phyloP scores from a whole-genome alignment of 1,140 invertebrate species.

The Oncopodura yosiiana region DNA sequence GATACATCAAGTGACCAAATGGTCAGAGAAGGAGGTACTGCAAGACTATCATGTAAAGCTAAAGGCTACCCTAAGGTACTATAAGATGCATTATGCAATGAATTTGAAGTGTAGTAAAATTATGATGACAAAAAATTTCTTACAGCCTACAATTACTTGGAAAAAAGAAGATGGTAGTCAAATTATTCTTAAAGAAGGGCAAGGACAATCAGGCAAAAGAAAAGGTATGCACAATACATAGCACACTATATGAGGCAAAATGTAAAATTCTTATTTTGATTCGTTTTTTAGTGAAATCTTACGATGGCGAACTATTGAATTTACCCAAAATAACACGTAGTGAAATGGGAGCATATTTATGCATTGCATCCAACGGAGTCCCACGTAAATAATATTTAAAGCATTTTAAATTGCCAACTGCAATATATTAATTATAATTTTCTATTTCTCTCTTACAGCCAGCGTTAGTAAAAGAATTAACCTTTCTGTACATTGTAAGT shows the following conservation, averaged over 20 bases:
- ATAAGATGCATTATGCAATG: no score
- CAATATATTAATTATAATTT: neutral
- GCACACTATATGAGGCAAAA: neutral
- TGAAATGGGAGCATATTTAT: constrained; percentile 77
- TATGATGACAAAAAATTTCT: no score
- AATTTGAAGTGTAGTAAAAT: no score
- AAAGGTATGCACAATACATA: constrained; percentile 47
- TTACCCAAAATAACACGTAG: constrained; percentile 68
- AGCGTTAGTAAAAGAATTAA: constrained; percentile 66
- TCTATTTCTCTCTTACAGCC: constrained; percentile 8
- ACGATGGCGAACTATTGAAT: constrained; percentile 64
- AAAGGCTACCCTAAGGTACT: constrained; percentile 65
- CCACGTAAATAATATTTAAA: no score
- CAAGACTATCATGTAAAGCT: constrained; percentile 74
- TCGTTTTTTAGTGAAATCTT: constrained; percentile 48
- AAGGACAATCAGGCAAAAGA: constrained; percentile 54
- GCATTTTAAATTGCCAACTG: no score
- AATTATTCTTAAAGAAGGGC: constrained; percentile 60
- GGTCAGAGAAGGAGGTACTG: constrained; percentile 77
- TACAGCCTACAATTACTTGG: constrained; percentile 72
- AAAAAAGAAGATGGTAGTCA: constrained; percentile 71
- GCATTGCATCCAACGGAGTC: constrained; percentile 68
- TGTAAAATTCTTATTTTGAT: neutral
- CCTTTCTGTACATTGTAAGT: constrained; percentile 77
- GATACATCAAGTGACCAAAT: constrained; percentile 58